Evolutionary conservation across 2,797 vertebrate genomes (phyloP).

Genomic region (Gambelia wislizenii): DNA sequence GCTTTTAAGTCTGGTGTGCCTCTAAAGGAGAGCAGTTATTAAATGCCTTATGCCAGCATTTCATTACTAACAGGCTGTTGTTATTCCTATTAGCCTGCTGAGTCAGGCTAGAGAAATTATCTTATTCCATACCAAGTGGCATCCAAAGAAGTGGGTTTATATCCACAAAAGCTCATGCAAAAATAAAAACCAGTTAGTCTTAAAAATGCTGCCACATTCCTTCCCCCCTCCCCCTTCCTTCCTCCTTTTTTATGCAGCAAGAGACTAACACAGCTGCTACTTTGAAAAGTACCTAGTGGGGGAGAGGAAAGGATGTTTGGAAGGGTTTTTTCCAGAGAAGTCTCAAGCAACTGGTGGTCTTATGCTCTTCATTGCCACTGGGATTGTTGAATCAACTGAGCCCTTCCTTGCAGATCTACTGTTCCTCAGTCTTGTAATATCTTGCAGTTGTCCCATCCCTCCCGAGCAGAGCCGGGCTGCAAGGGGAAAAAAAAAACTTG

Average conservation of each 20-base stretch:
- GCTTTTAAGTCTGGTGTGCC: background rate
- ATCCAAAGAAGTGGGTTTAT: too few relatives aligned
- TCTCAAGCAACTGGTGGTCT: conserved; percentile 2
- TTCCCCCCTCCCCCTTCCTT: too few relatives aligned
- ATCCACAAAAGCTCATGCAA: too few relatives aligned
- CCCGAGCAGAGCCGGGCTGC: background rate
- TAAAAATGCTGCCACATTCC: too few relatives aligned
- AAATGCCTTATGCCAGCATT: conserved; percentile 44
- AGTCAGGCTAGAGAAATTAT: conserved; percentile 60
- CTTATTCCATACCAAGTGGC: background rate
- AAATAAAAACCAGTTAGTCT: too few relatives aligned
- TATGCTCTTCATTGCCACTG: conserved; percentile 37
- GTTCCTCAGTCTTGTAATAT: conserved; percentile 16
- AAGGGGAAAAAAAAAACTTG: conserved; percentile 20
- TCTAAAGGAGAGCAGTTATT: background rate
- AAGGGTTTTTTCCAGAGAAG: conserved; percentile 50
- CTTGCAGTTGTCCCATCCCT: background rate
- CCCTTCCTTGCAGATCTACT: conserved; percentile 21
- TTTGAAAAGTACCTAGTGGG: background rate
- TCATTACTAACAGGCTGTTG: conserved; percentile 43
- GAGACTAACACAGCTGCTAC: too few relatives aligned
- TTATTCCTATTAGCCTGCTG: conserved; percentile 48
- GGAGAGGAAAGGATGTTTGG: conserved; percentile 35
- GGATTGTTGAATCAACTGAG: conserved; percentile 46
- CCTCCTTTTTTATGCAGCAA: too few relatives aligned